Base-by-base conservation (phyloP, 2,888 invertebrate species). In the Nephrotoma flavescens region DNA sequence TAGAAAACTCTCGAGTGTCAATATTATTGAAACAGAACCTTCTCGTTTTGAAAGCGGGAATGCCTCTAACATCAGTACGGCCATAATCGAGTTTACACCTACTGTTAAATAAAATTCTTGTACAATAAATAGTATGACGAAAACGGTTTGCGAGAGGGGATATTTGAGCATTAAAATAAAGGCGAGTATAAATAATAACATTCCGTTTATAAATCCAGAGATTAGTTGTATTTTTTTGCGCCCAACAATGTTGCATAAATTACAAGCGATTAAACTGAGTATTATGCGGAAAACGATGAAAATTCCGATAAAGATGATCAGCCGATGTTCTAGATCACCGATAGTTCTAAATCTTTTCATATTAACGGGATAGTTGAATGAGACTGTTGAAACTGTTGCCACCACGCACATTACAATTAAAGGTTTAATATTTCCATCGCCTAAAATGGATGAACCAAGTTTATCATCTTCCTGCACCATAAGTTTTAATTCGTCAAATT, bases 391-490 rank as follows among this genome's bases (percentile, higher is more conserved):
- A 5, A 86, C 31, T 7, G 41, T 4, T 4, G 31, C 11, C 4
- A 47, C 44, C 3, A 52, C 2, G 6, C 44, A 19, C 0, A 87
- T 57, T 31, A 86, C 45, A 12, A 87, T 7, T 42, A 88, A 86
- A 52, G 87, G 87, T 42, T 57, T 83, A 15, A 15, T 42, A 86
- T 88, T 87, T 19, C 86, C 83, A 41, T 87, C 83, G 12, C 31
- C 41, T 3, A 47, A 84, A 19, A 87, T 86, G 4, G 45, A 83
- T 9, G 71, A 12, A 42, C 19, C 84, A 6, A 52, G 52, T 41
- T 86, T 11, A 12, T 7, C 31, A 86, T 86, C 87, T 45, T 88
- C 87, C 9, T 71, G 12, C 9, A 85, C 86, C 88, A 88, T 87
- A 1, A 57, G 6, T 41, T 86, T 84, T 4, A 88, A 42, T 41